Conservation (phyloP, 2,797 vertebrate genomes). For the Notolabrus celidotus region DNA sequence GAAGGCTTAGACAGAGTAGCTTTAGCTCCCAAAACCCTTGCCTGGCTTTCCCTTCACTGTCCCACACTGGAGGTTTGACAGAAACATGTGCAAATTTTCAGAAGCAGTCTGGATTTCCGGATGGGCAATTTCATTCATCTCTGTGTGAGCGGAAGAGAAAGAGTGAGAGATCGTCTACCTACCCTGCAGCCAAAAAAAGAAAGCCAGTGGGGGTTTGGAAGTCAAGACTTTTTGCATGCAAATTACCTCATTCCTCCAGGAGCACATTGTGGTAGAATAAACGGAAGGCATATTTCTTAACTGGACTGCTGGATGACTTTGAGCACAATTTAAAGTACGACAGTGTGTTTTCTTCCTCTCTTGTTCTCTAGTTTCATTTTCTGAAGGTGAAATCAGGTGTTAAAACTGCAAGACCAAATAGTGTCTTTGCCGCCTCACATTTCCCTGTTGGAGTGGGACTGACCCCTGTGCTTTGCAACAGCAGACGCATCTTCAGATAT, state of each 20-base stretch:
- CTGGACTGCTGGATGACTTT: slow-evolving; percentile 6
- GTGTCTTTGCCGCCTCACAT: slow-evolving; percentile 71
- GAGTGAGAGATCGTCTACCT: slow-evolving; percentile 39
- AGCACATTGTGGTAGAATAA: slow-evolving; percentile 43
- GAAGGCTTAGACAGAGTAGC: slow-evolving; percentile 31
- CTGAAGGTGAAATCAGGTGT: slow-evolving; percentile 83
- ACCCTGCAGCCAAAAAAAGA: slow-evolving; percentile 53
- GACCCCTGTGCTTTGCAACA: slow-evolving; percentile 28
- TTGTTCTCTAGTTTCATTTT: slow-evolving; percentile 83
- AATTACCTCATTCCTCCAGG: slow-evolving; percentile 49
- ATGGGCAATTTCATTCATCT: slow-evolving; percentile 60
- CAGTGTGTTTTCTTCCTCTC: background rate
- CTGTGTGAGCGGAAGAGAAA: slow-evolving; percentile 29
- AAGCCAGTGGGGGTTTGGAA: slow-evolving; percentile 42
- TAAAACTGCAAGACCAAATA: slow-evolving; percentile 71
- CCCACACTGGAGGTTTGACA: slow-evolving; percentile 58
- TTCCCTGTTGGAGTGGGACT: slow-evolving; percentile 60
- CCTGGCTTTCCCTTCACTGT: slow-evolving; percentile 13
- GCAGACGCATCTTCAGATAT: slow-evolving; percentile 78
- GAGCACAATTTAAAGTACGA: background rate
- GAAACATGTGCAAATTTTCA: slow-evolving; percentile 49
- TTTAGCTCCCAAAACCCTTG: slow-evolving; percentile 25
- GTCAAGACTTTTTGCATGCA: slow-evolving; percentile 57
- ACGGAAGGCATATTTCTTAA: slow-evolving; percentile 27
- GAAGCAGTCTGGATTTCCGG: slow-evolving; percentile 56